Percentiles rank a stretch among this genome's conserved stretches.
phyloP scores from a whole-genome alignment of 2,113 vertebrate genomes.

The Stictonetta naevosa region DNA sequence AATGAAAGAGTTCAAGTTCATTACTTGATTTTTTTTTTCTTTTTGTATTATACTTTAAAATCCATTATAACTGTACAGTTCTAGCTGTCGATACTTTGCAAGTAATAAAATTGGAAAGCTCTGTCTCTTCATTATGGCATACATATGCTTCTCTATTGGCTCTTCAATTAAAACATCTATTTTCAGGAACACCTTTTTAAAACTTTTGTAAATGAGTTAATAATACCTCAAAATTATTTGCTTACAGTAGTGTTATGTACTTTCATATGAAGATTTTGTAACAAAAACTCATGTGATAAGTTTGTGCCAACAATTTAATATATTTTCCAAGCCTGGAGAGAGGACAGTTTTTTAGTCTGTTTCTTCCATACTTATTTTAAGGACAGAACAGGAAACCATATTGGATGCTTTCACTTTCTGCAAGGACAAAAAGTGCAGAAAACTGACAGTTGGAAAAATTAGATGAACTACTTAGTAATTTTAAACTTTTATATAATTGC shows the following conservation, averaged over 20 bases:
- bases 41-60: neutral
- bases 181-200: neutral
- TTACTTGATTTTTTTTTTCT: neutral
- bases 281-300: neutral
- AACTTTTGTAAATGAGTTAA: neutral
- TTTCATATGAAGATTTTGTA: neutral
- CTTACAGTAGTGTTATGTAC: neutral
- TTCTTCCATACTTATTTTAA: neutral
- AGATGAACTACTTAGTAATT: conserved; percentile 8
- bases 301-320: neutral
- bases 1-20: neutral
- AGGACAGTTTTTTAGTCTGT: neutral
- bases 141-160: neutral
- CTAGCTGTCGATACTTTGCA: neutral
- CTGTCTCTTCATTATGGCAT: neutral
- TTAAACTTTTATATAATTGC: conserved; percentile 15
- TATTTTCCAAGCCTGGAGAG: neutral
- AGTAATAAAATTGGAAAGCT: neutral
- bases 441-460: conserved; percentile 20
- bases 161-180: neutral
- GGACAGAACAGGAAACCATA: neutral
- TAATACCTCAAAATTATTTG: neutral
- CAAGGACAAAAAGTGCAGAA: neutral
- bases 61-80: neutral
- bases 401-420: neutral